Evolutionary conservation across 2,888 invertebrate genomes (phyloP), one percentile per base, ranked within the genome.

Genomic region (Epistrophella euchroma): DNA sequence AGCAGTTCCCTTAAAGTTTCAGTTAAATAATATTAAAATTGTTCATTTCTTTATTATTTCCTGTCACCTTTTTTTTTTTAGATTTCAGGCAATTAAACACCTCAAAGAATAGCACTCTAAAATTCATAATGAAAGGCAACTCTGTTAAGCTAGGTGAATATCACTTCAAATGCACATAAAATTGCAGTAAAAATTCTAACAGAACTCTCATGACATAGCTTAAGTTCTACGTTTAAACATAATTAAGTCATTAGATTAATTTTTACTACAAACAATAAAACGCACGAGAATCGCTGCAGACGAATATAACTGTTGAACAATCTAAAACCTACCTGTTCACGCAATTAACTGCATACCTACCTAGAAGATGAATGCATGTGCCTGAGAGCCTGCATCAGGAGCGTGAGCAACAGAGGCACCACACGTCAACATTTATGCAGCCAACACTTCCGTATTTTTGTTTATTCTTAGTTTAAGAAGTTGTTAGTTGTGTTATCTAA

Each of bases 201-300:
- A 13, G 28, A n/a, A 22, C 37, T 52, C 52, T n/a, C 71, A 40
- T 56, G n/a, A 52, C 72, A 72, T 37, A 56, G 40, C 58, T 47
- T 2, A 10, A 47, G 11, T 15, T 35, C 19, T 19, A 9, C 47
- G 17, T 32, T 47, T 32, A 22, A 62, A 62, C 73, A 28, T 68
- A 80, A 84, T 84, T 80, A 79, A 84, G 80, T 80, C 80, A 66
- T 84, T 80, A 52, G 19, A 66, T 79, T 71, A 84, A 79, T 79
- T 80, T 75, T 62, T 71, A 75, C 55, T 60, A 45, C 79, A 56
- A 79, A 75, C 78, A 56, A 78, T 70, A 45, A 58, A 43, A 70
- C 62, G 56, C 60, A 60, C 64, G 50, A 64, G 70, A 73, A 45
- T 50, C 32, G 19, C 68, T 58, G 73, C 72, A 52, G 37, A 68